Evolutionary conservation across 2,888 invertebrate species (phyloP), one percentile per base, ranked within the genome.

Genomic region (Drosophila atripex): DNA sequence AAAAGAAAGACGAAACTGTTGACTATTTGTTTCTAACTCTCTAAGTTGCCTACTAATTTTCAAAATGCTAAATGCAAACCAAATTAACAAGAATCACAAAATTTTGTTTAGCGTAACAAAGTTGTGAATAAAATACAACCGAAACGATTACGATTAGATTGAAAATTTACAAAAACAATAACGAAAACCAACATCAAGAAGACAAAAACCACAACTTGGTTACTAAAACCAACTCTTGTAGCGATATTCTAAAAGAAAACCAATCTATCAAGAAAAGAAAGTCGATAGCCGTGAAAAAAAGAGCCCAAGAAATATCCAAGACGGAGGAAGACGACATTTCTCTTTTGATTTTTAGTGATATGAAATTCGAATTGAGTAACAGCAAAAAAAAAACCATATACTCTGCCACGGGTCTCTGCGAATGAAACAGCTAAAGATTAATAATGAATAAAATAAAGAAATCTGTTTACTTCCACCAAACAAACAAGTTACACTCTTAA

Each of bases 401-500:
- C 75, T 84, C 80, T 82, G 84, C 76, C 84, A 84, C 71, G 80
- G 59, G 72, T 86, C 71, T 80, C 78, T 77, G 76, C 60, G 53
- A 73, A 73, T 61, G 50, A 51, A 38, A 63, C 60, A 60, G 58
- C 58, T 52, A 66, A 70, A 75, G 72, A 78, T 75, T 76, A 78
- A 76, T 75, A 86, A 84, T 76, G 73, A 77, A 86, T 73, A 77
- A 77, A 84, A 84, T 87, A 84, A 85, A 80, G 75, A 86, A 84
- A 86, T 84, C 87, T 84, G 85, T 84, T 86, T 78, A 84, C 84
- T 84, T 84, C 84, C 87, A 87, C 76, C 73, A 83, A 80, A 84
- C n/a, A 55, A 64, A 56, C 47, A 25, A 52, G 38, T 32, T n/a
- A 39, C 14, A 16, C 28, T 60, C 23, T 52, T 47, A 18, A 57